Conservation (phyloP, 2,113 vertebrate genomes). For the Python bivittatus region DNA sequence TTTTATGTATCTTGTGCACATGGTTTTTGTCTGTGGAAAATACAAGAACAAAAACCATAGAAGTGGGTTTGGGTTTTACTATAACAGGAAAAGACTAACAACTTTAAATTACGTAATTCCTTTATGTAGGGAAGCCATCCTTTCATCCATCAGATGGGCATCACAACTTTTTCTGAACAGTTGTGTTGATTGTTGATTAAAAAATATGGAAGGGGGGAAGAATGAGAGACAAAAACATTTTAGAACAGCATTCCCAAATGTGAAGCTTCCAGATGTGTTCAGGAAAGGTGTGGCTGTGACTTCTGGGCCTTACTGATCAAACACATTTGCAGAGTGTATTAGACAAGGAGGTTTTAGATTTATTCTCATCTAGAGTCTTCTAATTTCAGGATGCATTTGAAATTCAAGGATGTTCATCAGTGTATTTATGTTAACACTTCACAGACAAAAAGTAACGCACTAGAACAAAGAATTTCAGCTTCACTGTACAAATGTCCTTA, state of each 20-base stretch:
- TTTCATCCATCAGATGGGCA: background rate
- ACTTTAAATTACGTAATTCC: background rate
- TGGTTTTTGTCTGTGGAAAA: conserved; percentile 7
- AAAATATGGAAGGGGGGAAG: background rate
- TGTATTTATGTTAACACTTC: conserved; percentile 49
- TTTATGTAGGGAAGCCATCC: background rate
- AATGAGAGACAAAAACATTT: background rate
- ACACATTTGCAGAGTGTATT: background rate
- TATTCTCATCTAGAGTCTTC: background rate
- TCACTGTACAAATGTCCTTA: conserved; percentile 37
- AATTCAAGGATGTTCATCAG: conserved; percentile 35
- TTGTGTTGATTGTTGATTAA: background rate
- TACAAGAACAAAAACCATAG: background rate
- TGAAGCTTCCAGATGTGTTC: background rate
- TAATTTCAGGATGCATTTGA: background rate
- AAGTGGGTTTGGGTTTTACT: conserved; percentile 23
- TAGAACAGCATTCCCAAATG: background rate
- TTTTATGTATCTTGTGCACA: conserved; percentile 13
- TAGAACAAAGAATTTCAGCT: conserved; percentile 33
- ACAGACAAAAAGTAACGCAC: conserved; percentile 7
- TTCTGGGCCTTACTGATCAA: background rate
- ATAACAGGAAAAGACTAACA: background rate
- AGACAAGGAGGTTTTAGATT: background rate
- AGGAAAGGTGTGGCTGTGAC: background rate
- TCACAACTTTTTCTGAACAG: background rate